Conservation (phyloP, 2,797 vertebrate genomes). For the Myotis pilosus region DNA sequence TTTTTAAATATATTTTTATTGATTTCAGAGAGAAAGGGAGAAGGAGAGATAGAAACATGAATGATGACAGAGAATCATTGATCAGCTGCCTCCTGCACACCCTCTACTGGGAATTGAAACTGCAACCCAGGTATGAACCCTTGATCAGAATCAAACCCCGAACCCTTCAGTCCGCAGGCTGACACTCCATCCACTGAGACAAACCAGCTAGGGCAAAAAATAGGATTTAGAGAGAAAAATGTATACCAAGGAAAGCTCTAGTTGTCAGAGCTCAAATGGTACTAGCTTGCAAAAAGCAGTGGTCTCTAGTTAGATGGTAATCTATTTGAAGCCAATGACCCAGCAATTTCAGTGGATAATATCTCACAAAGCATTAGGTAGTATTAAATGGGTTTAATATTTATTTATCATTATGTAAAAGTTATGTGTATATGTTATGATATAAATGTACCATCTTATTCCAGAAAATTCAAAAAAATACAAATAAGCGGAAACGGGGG, state of each 20-base stretch:
- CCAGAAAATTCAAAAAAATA: not conserved
- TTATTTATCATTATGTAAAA: not conserved
- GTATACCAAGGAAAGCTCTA: not conserved
- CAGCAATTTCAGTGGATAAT: not conserved
- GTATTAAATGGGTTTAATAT: not conserved
- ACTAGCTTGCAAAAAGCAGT: not conserved
- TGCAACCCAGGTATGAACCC: no score
- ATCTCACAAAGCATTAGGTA: not conserved
- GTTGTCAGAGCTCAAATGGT: not conserved
- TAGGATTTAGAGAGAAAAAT: not conserved
- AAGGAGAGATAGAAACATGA: no score
- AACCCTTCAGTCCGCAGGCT: no score
- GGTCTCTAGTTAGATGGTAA: not conserved
- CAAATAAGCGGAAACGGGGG: not conserved
- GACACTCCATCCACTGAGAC: no score
- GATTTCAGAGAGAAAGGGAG: no score
- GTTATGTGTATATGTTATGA: not conserved
- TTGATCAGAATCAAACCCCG: no score
- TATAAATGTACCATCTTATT: not conserved
- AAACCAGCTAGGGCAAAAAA: not conserved
- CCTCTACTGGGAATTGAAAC: no score
- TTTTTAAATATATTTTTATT: no score
- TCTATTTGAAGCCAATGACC: not conserved
- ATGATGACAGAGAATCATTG: no score
- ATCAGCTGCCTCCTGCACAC: no score